Base-by-base conservation (phyloP, 2,888 invertebrate species). In the Philonicus albiceps region DNA sequence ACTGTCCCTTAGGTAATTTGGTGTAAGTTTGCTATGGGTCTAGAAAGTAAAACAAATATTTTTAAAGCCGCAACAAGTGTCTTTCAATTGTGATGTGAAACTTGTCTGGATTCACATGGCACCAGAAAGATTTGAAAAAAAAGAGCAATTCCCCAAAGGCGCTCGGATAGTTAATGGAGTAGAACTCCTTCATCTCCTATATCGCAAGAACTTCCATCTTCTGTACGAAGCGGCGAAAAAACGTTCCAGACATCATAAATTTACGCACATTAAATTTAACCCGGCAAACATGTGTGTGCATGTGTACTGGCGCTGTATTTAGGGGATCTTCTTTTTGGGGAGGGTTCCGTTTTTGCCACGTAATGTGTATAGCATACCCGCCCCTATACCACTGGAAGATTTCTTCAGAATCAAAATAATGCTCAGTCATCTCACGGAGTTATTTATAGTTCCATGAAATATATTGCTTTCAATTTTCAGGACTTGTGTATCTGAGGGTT, bases 401-500 rank as follows among this genome's bases (percentile, higher is more conserved):
- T 37, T 74, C 74, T 37, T 34, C 74, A n/a, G 37, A 74, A 74
- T 74, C 74, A 74, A 74, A 74, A 74, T 74, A 74, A 74, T 74
- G 74, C 74, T 74, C 74, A 74, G 74, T 74, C 74, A 74, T 74
- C 74, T 74, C 27, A 31, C n/a, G 27, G 37, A 74, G 74, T 74
- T 34, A 74, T 74, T 74, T 74, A 74, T 74, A 74, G 74, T 31
- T 31, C 74, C 74, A 74, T 34, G 37, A 74, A 74, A 74, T 74
- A 74, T 31, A 74, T 74, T 74, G 74, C 74, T 74, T 74, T 74
- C 74, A 74, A 74, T 74, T 74, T 74, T 74, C 74, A 74, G 74
- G 74, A 64, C 37, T 74, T 74, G 37, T 74, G 74, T 74, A 74
- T 64, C 74, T 31, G 30, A 30, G 74, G 74, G 74, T 16, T 74